phyloP scores from a whole-genome alignment of 2,888 invertebrate genomes.

The Watsonalla binaria region DNA sequence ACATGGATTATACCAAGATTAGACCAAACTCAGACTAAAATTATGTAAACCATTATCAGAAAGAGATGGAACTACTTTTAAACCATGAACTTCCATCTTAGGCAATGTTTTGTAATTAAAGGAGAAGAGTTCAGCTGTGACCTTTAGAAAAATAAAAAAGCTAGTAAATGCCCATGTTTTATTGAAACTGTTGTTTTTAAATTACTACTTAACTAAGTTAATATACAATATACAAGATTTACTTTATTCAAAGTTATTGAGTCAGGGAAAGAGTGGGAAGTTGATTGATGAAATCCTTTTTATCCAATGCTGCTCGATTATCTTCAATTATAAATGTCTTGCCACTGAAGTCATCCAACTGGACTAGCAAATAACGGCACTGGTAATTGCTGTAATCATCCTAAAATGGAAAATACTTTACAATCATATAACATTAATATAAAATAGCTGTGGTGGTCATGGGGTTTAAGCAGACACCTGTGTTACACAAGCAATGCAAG shows the following conservation, averaged over 20 bases:
- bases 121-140: no score
- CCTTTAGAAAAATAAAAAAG: conserved; percentile 9
- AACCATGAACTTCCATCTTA: no score
- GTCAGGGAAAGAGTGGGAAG: conserved; percentile 51
- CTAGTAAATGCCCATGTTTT: conserved; percentile 13
- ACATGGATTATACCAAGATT: no score
- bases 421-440: not conserved
- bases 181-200: conserved; percentile 25
- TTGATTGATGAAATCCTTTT: conserved; percentile 34
- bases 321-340: conserved; percentile 89
- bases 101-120: no score
- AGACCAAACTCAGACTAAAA: not conserved
- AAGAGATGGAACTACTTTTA: no score
- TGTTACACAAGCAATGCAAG: no score
- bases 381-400: conserved; percentile 86
- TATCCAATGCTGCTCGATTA: conserved; percentile 78
- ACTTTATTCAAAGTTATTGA: conserved; percentile 31
- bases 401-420: conserved; percentile 67
- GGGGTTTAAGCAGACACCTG: no score
- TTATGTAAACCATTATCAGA: no score
- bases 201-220: conserved; percentile 32
- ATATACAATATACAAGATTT: conserved; percentile 24
- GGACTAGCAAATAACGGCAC: conserved; percentile 90
- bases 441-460: no score
- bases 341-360: conserved; percentile 87